phyloP scores from a whole-genome alignment of 2,888 invertebrate species.

The Perithous albicinctus region DNA sequence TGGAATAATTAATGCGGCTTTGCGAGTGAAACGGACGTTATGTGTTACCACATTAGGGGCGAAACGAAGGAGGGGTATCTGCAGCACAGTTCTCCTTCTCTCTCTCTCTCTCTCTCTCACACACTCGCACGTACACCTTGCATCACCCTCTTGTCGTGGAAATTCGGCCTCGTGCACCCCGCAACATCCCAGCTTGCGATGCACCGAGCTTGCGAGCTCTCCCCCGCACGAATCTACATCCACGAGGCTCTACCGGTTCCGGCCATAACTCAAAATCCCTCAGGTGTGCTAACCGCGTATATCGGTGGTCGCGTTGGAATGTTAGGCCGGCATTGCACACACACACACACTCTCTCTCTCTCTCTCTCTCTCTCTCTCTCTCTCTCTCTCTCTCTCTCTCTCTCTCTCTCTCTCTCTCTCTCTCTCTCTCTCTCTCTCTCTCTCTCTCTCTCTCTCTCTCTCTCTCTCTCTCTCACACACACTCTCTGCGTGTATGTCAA shows the following conservation, averaged over 20 bases:
- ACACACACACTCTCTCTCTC: slow-evolving; percentile 10
- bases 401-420: not conserved
- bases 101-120: slow-evolving; percentile 24
- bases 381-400: slow-evolving; percentile 4
- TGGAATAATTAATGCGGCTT: slow-evolving; percentile 80
- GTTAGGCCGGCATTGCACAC: slow-evolving; percentile 64
- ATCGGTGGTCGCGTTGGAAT: slow-evolving; percentile 77
- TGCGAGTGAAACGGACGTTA: slow-evolving; percentile 77
- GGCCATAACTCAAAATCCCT: slow-evolving; percentile 82
- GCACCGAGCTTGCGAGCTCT: slow-evolving; percentile 28
- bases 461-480: not conserved
- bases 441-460: not conserved
- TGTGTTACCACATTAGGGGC: slow-evolving; percentile 79
- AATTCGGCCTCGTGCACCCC: slow-evolving; percentile 26
- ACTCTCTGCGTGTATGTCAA: not conserved
- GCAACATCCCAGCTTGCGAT: slow-evolving; percentile 12
- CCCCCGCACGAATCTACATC: slow-evolving; percentile 45
- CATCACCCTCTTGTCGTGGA: slow-evolving; percentile 11
- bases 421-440: not conserved
- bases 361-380: slow-evolving; percentile 11
- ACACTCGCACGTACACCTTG: slow-evolving; percentile 1
- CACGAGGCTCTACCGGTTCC: slow-evolving; percentile 70
- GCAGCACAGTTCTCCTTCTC: slow-evolving; percentile 7
- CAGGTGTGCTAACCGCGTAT: slow-evolving; percentile 80
- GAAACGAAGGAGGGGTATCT: slow-evolving; percentile 17